phyloP scores from a whole-genome alignment of 2,797 vertebrate genomes.

The Parambassis ranga region DNA sequence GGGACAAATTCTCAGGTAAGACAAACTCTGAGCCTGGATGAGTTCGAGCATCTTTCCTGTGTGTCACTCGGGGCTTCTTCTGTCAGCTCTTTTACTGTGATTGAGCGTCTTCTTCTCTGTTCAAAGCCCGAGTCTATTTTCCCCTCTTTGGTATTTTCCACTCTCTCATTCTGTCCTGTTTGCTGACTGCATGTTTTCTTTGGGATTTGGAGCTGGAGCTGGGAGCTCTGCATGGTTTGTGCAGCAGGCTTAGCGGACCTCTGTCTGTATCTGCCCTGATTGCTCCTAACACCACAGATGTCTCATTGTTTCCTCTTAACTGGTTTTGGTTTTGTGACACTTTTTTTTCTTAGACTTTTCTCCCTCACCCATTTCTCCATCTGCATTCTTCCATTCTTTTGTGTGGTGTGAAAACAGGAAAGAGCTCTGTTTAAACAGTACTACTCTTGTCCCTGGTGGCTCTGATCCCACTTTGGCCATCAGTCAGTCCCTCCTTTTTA shows the following conservation, averaged over 20 bases:
- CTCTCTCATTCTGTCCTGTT: slow-evolving; percentile 73
- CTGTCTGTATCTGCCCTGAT: slow-evolving; percentile 28
- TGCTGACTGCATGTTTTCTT: slow-evolving; percentile 77
- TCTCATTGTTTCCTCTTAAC: slow-evolving; percentile 21
- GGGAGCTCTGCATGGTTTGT: slow-evolving; percentile 49
- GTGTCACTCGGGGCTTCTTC: slow-evolving; percentile 6
- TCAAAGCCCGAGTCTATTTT: slow-evolving; percentile 50
- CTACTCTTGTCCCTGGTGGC: slow-evolving; percentile 70
- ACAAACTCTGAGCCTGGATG: slow-evolving; percentile 28
- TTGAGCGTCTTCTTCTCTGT: slow-evolving; percentile 28
- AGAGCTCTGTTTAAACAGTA: slow-evolving; percentile 67
- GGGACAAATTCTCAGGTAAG: slow-evolving; percentile 86
- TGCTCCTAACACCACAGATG: not conserved
- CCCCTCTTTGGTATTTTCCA: slow-evolving; percentile 75
- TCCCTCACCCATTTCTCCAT: slow-evolving; percentile 7
- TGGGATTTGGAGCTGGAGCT: slow-evolving; percentile 62
- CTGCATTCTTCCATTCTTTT: slow-evolving; percentile 45
- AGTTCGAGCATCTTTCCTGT: not conserved
- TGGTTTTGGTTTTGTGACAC: not conserved
- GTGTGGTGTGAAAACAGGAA: slow-evolving; percentile 72
- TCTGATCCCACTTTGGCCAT: slow-evolving; percentile 46
- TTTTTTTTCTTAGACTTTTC: slow-evolving; percentile 6
- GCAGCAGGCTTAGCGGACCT: slow-evolving; percentile 45
- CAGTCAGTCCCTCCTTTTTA: slow-evolving; percentile 52
- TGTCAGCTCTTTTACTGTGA: slow-evolving; percentile 16